Conservation (phyloP, 30 jellyfish, hydroid and myxozoan genomes). For the Catostylus mosaicus region DNA sequence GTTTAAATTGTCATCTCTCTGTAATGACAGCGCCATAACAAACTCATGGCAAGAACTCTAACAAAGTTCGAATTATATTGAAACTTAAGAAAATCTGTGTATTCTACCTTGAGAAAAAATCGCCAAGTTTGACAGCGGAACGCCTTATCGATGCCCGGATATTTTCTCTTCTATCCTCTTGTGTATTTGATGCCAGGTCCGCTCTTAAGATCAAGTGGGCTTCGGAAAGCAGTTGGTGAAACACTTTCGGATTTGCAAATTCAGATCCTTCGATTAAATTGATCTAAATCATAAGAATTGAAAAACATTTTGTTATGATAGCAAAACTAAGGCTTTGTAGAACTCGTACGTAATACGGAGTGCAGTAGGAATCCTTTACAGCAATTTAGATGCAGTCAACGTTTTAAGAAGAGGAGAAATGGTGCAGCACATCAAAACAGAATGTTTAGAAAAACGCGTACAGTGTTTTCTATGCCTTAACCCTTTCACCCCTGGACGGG, state of each 20-base stretch:
- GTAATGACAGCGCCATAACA: too few species aligned
- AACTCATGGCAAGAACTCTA: neutral
- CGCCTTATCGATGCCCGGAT: conserved; percentile 34
- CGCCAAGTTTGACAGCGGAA: conserved; percentile 82
- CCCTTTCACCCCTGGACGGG: too few species aligned
- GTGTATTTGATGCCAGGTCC: conserved; percentile 44
- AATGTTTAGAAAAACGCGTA: too few species aligned
- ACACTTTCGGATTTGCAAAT: conserved; percentile 87
- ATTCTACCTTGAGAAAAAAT: conserved; percentile 76
- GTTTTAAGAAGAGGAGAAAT: neutral
- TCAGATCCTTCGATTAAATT: conserved; percentile 86
- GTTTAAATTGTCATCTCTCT: too few species aligned
- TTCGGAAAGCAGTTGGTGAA: conserved; percentile 82
- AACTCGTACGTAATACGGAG: too few species aligned
- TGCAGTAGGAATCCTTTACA: too few species aligned
- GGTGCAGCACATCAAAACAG: too few species aligned
- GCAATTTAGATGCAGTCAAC: too few species aligned
- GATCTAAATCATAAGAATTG: too few species aligned
- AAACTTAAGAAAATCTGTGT: neutral
- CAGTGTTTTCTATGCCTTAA: too few species aligned
- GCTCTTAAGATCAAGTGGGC: conserved; percentile 75
- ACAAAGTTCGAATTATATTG: neutral
- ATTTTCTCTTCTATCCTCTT: conserved; percentile 37
- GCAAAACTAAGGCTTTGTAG: too few species aligned
- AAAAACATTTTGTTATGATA: too few species aligned